A percentile compares a stretch with the other conserved stretches of the same genome.
Conservation (phyloP, 2,888 invertebrate species). For the Desoria tigrina region DNA sequence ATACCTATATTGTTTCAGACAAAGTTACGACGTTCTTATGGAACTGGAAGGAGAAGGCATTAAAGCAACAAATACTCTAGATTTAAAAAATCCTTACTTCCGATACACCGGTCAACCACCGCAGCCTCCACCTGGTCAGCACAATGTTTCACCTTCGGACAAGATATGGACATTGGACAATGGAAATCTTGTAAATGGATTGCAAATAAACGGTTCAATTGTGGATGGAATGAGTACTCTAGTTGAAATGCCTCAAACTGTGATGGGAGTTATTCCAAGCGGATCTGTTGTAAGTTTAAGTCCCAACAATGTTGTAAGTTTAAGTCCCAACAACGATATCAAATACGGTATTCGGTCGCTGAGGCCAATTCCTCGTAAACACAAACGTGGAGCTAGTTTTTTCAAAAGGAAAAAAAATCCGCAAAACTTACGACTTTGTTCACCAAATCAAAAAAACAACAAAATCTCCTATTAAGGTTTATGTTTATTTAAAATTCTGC, state of each 20-base stretch:
- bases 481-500: no score
- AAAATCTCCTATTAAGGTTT: no score
- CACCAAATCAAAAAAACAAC: no score
- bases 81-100: constrained; percentile 98
- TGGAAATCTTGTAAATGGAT: constrained; percentile 46
- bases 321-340: no score
- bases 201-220: constrained; percentile 47
- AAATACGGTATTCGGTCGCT: no score
- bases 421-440: no score
- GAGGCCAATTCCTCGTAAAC: no score
- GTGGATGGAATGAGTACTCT: constrained; percentile 48
- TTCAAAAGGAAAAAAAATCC: no score
- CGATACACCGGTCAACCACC: constrained; percentile 92
- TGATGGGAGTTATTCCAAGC: constrained; percentile 45
- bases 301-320: no score
- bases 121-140: constrained; percentile 87
- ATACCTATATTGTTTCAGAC: constrained; percentile 61
- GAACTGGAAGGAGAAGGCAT: constrained; percentile 84
- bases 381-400: no score
- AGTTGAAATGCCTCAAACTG: constrained; percentile 47
- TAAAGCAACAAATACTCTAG: constrained; percentile 85
- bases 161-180: constrained; percentile 49
- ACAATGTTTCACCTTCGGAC: constrained; percentile 79
- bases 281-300: constrained; percentile 35
- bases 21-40: constrained; percentile 98